phyloP scores from a whole-genome alignment of 2,797 vertebrate species.

The Notolabrus celidotus region DNA sequence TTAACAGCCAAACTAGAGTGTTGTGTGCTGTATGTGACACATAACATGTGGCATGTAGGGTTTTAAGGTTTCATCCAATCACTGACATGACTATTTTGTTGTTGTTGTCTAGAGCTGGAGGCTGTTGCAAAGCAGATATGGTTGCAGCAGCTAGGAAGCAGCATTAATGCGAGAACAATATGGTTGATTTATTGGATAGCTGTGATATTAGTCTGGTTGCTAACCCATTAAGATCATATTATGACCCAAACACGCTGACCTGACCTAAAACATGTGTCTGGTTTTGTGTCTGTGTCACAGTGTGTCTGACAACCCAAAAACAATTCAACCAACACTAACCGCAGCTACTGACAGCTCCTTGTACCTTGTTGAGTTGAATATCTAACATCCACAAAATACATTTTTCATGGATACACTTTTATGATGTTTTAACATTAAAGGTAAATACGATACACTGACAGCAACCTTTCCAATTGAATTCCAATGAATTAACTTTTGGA shows the following conservation, averaged over 20 bases:
- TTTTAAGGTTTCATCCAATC: too few relatives aligned
- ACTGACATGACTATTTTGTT: neutral
- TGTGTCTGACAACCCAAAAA: neutral
- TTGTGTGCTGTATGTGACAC: neutral
- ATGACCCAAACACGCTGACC: neutral
- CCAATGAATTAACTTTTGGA: neutral
- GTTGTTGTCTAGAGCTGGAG: neutral
- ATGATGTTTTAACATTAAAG: conserved; percentile 8
- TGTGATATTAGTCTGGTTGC: neutral
- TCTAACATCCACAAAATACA: neutral
- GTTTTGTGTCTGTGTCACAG: conserved; percentile 1
- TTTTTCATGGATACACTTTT: conserved; percentile 18
- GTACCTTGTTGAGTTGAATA: neutral
- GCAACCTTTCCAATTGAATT: conserved; percentile 15
- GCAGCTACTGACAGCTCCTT: neutral
- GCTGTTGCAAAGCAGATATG: neutral
- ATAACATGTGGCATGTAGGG: neutral
- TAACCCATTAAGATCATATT: neutral
- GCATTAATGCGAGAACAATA: neutral
- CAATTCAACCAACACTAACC: neutral
- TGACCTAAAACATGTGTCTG: neutral
- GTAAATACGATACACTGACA: conserved; percentile 15
- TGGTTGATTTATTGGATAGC: neutral
- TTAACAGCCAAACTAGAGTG: conserved; percentile 1
- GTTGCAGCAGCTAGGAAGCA: neutral